Evolutionary conservation across 1,140 invertebrate genomes (phyloP).

Genomic region (Drosophila kohkoa): DNA sequence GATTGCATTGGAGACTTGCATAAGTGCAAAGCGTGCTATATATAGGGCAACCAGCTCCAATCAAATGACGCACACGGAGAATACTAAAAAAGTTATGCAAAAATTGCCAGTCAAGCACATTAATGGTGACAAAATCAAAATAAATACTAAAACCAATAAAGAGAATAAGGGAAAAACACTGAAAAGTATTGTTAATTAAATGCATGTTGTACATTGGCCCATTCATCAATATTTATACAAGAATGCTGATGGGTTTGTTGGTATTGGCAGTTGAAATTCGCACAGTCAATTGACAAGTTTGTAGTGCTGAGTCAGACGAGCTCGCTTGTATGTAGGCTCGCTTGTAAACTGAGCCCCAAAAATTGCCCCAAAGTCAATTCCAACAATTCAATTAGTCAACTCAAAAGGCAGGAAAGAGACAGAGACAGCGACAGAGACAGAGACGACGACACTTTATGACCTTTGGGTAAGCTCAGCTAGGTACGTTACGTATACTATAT

Average conservation of each 20-base stretch:
- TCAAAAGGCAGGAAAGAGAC: background rate
- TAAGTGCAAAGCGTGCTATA: slow-evolving; percentile 48
- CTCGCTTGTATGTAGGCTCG: background rate
- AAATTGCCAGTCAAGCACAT: slow-evolving; percentile 33
- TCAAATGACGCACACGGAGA: slow-evolving; percentile 36
- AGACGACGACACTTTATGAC: slow-evolving; percentile 9
- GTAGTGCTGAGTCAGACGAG: slow-evolving; percentile 41
- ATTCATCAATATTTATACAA: slow-evolving; percentile 53
- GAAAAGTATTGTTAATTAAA: slow-evolving; percentile 35
- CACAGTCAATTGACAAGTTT: slow-evolving; percentile 47
- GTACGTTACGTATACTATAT: background rate
- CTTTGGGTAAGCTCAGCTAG: slow-evolving; percentile 23
- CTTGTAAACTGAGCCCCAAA: slow-evolving; percentile 27
- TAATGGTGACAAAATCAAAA: slow-evolving; percentile 20
- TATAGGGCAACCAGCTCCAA: slow-evolving; percentile 29
- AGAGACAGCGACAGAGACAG: background rate
- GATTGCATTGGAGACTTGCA: slow-evolving; percentile 39
- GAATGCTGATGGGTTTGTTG: background rate
- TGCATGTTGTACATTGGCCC: slow-evolving; percentile 31
- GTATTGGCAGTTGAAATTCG: slow-evolving; percentile 18
- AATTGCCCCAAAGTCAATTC: slow-evolving; percentile 36
- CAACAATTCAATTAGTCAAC: slow-evolving; percentile 48
- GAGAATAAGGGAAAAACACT: slow-evolving; percentile 2
- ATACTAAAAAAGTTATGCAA: slow-evolving; percentile 50
- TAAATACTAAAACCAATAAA: slow-evolving; percentile 18